Percentiles rank a stretch among this genome's conserved stretches.
Conservation (phyloP, 2,888 invertebrate species). For the Campoplex capitator region DNA sequence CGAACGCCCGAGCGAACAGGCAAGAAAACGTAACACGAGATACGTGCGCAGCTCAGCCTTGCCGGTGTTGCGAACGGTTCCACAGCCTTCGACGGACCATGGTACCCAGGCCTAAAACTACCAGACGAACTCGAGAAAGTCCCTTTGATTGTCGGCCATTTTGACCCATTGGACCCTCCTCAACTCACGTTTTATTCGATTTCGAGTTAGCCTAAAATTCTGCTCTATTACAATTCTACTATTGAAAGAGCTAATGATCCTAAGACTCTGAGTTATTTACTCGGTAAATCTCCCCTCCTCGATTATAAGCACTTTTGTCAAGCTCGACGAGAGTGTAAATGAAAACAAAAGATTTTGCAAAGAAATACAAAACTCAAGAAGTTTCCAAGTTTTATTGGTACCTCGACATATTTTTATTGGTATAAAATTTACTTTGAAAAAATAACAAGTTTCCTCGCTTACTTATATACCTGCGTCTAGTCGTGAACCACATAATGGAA, state of each 20-base stretch:
- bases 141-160: not conserved
- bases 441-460: not conserved
- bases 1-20: slow-evolving; percentile 9
- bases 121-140: not conserved
- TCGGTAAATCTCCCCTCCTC: not conserved
- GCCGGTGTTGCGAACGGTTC: slow-evolving; percentile 8
- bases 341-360: not conserved
- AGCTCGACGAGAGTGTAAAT: not conserved
- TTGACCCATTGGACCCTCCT: not conserved
- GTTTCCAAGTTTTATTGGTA: not conserved
- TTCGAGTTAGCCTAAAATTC: not conserved
- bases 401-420: not conserved
- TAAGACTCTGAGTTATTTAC: not conserved
- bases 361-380: not conserved
- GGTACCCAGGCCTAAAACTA: slow-evolving; percentile 3
- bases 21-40: slow-evolving; percentile 48
- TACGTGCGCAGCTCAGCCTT: not conserved
- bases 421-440: not conserved
- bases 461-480: not conserved
- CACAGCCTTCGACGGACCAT: not conserved
- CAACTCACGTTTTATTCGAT: not conserved
- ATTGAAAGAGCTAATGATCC: not conserved
- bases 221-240: not conserved
- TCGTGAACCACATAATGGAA: not conserved
- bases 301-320: not conserved